Evolutionary conservation across 2,888 invertebrate species (phyloP), one percentile per base, ranked within the genome.

Genomic region (Lepidocyrtoides sp.): DNA sequence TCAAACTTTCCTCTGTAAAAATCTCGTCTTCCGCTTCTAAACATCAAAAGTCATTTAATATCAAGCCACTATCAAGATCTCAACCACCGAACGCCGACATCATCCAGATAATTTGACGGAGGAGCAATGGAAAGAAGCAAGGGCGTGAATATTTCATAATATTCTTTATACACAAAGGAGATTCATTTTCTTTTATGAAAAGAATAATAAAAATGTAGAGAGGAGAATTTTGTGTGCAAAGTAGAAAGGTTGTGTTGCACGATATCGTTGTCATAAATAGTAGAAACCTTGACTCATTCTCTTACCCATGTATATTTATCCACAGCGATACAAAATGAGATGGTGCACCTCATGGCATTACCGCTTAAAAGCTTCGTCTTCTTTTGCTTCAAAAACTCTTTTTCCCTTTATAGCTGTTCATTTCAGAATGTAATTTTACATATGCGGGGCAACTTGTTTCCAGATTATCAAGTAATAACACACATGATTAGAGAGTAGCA

Each of bases 151-250:
- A 51, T 51, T 77, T 77, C 51, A 77, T 77, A 29, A 26, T 29
- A 54, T 32, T 54, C 79, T 57, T 79, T 57, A 57, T 79, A 36
- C 36, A 79, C 77, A 77, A 77, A 77, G 36, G 57, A 32, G 54
- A 79, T 79, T 79, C 79, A 79, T 79, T 79, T 79, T 57, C 54
- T 79, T 79, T 79, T 79, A 79, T 79, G 79, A 57, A 79, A 57
- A 32, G 77, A 79, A 32, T 79, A 79, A 77, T 77, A 20, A 79
- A 79, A 79, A 54, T 51, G 79, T 51, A 79, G 20, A 44, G 72
- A 44, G 44, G 23, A 44, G 2, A 44, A n/a, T 12, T 48, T 23
- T 75, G 48, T 17, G 77, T 2, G 8, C n/a, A 54, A 29, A n/a
- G n/a, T n/a, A 51, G 36, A 79, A 54, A 57, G 54, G 57, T 79